Base-by-base conservation (phyloP, 2,797 vertebrate species). In the Aeoliscus strigatus region DNA sequence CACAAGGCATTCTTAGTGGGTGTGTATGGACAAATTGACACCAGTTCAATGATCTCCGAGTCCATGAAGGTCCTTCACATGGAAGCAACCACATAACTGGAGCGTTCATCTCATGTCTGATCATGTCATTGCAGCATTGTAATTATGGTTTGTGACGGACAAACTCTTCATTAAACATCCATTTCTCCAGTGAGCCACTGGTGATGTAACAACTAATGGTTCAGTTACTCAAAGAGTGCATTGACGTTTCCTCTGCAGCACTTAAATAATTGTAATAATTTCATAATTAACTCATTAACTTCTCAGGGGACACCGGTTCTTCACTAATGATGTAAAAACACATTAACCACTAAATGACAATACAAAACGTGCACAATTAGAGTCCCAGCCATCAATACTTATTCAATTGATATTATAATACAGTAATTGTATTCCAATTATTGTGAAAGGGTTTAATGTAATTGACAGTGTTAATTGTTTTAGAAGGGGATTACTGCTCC, bases 1-100 rank as follows among this genome's bases (percentile, higher is more conserved):
- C 94, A 98, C 82, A 92, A 96, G 23, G 94, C 96, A 0, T 98
- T 99, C 80, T 77, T 98, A 42, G 96, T 98, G 49, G 96, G 96
- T 1, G 93, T 98, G 87, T 98, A 97, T 0, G 90, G 94, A 48
- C 96, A 97, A 78, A 86, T 95, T 0, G 95, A 99, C 86, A 98
- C 96, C 80, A 98, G 96, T 40, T 87, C 93, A n/a, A 91, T 96
- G 85, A 96, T 99, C 54, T 89, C 96, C 0, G 96, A 98, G 69
- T 93, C 96, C 11, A 87, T 98, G 90, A 94, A 94, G 71, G 88
- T 96, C 66, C 88, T 99, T 52, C 96, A 94, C 74, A 96, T 99
- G 96, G 94, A 99, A 43, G 91, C 93, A 1, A 92, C 86, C 27
- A 91, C 94, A 43, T 98, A 88, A 89, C 31, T 4, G 5, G 21